Evolutionary conservation across 2,888 invertebrate genomes (phyloP), one percentile per base, ranked within the genome.

Genomic region (Carterocephalus palaemon): DNA sequence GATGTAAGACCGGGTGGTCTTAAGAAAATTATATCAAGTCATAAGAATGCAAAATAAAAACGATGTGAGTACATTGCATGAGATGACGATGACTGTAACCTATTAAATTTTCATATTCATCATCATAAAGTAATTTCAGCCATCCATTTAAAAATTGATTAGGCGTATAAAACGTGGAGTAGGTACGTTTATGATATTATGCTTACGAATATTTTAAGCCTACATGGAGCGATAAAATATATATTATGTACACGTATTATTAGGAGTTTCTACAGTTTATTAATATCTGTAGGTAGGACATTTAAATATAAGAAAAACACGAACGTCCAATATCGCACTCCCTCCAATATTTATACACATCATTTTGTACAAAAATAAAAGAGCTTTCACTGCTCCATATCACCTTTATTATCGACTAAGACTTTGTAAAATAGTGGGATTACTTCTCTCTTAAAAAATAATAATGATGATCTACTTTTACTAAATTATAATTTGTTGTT

Each of bases 321-420:
- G 74, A 75, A 82, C 86, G 85, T 85, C 86, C 86, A 85, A 78
- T 83, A 82, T 85, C 85, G 81, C 83, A 81, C 84, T 86, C 86
- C 86, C 85, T 85, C 86, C 86, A 86, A 75, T 84, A 77, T 80
- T 78, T 81, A 75, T 70, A 84, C 77, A 83, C 79, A 71, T 68
- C 60, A 71, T 74, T 82, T 83, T 85, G 82, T 84, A 84, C 74
- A 81, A 79, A 83, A 66, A 70, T 72, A 68, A 63, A 65, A 62
- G 68, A 73, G 65, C 68, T 73, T 67, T 64, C 71, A 67, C 50
- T 61, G 67, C 74, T 77, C 67, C 64, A 69, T 66, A 67, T 74
- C 64, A 67, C 64, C 71, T 72, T 59, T 67, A 71, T 23, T 47
- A 39, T 26, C 19, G 20, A 32, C 9, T 46, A 39, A 38, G 41